Conservation (phyloP, 2,888 invertebrate genomes). For the Nemotelus pantherinus region DNA sequence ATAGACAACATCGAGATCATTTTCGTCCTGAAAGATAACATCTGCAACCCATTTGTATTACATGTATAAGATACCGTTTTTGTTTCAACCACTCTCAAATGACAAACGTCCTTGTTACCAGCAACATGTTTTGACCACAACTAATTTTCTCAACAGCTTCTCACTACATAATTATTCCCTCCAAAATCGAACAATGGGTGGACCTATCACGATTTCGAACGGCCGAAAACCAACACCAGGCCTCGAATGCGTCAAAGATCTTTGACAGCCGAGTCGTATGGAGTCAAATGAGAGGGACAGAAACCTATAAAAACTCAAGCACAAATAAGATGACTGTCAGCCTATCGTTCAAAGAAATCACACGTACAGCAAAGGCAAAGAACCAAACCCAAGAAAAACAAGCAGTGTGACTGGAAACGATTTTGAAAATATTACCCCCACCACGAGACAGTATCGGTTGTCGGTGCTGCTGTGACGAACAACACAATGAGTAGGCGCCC, state of each 20-base stretch:
- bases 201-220: not conserved
- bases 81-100: not conserved
- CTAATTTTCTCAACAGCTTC: slow-evolving; percentile 14
- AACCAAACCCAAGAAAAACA: slow-evolving; percentile 26
- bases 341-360: slow-evolving; percentile 33
- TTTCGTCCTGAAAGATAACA: slow-evolving; percentile 10
- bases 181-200: slow-evolving; percentile 43
- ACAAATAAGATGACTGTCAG: slow-evolving; percentile 37
- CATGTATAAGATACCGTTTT: not conserved
- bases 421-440: slow-evolving; percentile 29
- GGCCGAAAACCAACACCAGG: not conserved
- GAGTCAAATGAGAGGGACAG: not conserved
- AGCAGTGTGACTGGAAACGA: slow-evolving; percentile 34
- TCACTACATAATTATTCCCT: slow-evolving; percentile 28
- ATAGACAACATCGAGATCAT: not conserved
- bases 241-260: slow-evolving; percentile 3
- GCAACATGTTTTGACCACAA: slow-evolving; percentile 26
- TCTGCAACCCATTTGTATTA: not conserved
- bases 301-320: slow-evolving; percentile 15
- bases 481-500: not conserved
- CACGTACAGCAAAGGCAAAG: not conserved
- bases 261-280: not conserved
- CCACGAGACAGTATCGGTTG: not conserved
- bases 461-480: not conserved
- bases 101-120: slow-evolving; percentile 13